Base-by-base conservation (phyloP, 1,140 invertebrate species). In the Gonioctena quinquepunctata region DNA sequence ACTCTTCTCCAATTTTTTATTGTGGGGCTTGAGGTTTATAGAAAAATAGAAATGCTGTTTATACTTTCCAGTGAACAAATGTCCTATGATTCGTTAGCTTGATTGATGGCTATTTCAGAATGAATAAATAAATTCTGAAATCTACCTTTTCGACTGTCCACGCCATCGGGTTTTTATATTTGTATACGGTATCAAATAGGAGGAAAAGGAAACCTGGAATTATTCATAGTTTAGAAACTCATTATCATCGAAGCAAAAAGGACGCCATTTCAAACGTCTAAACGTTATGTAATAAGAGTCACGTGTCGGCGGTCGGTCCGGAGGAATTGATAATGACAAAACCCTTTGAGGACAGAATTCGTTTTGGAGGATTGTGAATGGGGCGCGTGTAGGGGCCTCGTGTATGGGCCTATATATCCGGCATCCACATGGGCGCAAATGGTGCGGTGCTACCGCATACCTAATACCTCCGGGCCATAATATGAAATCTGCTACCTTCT, bases 261-360 rank as follows among this genome's bases (percentile, higher is more conserved):
- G 54, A 57, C 54, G 54, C 54, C 54, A 57, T 57, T 57, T 57
- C 25, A 22, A 22, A 57, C 54, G 54, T 25, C 25, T 57, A 57
- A 57, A 25, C 54, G 25, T 57, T 57, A 57, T 57, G 54, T 57
- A 57, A 57, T 21, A 57, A 21, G 19, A 21, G 54, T 21, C 54
- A 57, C 54, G 54, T 57, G 54, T 25, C 54, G 22, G 19, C 11
- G 54, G 54, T 57, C 21, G 54, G 54, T 21, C 21, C 16, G 21
- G 13, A 21, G 54, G 22, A 57, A 21, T 57, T 21, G 18, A n/a
- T 57, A 57, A 57, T 22, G 54, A 57, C 54, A 57, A 42, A 42
- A 57, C 54, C 54, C 54, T 57, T 57, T 57, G 54, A 57, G 21
- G 19, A 57, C 54, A 3, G 54, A 25, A 57, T 57, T 22, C 25